Evolutionary conservation across 2,113 vertebrate genomes (phyloP).

Genomic region (Poicephalus meyeri): DNA sequence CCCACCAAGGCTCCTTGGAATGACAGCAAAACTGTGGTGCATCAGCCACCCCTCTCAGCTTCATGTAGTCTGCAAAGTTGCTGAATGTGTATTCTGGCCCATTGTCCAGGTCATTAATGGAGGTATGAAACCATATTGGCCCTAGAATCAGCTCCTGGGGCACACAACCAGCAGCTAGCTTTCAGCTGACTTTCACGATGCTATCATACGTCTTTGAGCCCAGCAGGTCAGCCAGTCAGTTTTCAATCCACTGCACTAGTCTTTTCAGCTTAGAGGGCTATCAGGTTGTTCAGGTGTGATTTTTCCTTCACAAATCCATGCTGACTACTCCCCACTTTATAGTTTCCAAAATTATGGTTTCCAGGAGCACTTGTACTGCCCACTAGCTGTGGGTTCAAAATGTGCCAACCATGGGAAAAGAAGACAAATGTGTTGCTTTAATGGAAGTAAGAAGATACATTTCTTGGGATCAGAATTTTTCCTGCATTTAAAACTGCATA

Average conservation of each 20-base stretch:
- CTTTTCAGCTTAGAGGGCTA: background rate
- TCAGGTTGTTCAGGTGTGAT: background rate
- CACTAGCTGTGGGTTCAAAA: background rate
- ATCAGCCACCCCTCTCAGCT: rapidly evolving
- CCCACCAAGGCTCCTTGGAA: background rate
- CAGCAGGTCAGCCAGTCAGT: background rate
- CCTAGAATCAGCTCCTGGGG: background rate
- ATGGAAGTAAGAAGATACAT: background rate
- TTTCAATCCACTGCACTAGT: background rate
- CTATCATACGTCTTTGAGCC: background rate
- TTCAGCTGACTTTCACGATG: background rate
- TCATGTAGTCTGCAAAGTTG: background rate
- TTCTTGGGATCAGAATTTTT: background rate
- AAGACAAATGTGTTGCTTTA: background rate
- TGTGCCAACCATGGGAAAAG: background rate
- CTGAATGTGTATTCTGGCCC: background rate
- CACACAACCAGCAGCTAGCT: background rate
- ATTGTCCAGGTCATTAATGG: background rate
- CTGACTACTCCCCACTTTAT: background rate
- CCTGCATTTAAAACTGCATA: background rate
- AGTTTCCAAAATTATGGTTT: background rate
- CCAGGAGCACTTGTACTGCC: background rate
- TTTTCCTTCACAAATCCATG: background rate
- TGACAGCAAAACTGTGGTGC: rapidly evolving
- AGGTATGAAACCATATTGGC: background rate